Conservation (phyloP, 2,888 invertebrate genomes). For the Stenotaenia linearis region DNA sequence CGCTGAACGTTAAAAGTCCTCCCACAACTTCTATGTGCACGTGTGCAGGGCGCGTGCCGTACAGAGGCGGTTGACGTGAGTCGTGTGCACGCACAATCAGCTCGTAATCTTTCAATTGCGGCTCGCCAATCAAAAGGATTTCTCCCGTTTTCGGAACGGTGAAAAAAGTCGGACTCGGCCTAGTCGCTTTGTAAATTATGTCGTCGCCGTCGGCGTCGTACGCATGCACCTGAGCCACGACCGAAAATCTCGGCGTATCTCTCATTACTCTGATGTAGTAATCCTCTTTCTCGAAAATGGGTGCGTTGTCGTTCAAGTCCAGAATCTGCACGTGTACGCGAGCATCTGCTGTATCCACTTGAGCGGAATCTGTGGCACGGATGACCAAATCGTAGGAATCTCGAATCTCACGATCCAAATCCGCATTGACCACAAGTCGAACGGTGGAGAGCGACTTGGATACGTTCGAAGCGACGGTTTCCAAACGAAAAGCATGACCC, state of each 20-base stretch:
- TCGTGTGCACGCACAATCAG: conserved; percentile 78
- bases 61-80: conserved; percentile 56
- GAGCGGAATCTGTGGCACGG: conserved; percentile 72
- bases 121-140: conserved; percentile 64
- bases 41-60: conserved; percentile 64
- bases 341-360: conserved; percentile 73
- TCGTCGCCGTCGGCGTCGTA: conserved; percentile 86
- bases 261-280: conserved; percentile 59
- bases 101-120: conserved; percentile 55
- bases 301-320: conserved; percentile 89
- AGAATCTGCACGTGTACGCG: conserved; percentile 67
- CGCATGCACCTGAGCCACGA: conserved; percentile 78
- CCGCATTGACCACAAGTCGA: conserved; percentile 47
- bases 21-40: conserved; percentile 65
- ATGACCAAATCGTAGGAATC: conserved; percentile 67
- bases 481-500: conserved; percentile 66
- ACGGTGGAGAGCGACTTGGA: conserved; percentile 50
- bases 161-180: conserved; percentile 70
- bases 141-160: conserved; percentile 91
- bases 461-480: conserved; percentile 53
- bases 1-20: conserved; percentile 41
- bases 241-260: conserved; percentile 68
- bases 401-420: conserved; percentile 71
- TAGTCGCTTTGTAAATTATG: conserved; percentile 73
- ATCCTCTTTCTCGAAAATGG: conserved; percentile 68